These are phyloP conservation scores for Macrobrachium rosenbergii DNA, from an alignment of 1,140 invertebrate genomes.

Conservation along the genomic window DNA sequence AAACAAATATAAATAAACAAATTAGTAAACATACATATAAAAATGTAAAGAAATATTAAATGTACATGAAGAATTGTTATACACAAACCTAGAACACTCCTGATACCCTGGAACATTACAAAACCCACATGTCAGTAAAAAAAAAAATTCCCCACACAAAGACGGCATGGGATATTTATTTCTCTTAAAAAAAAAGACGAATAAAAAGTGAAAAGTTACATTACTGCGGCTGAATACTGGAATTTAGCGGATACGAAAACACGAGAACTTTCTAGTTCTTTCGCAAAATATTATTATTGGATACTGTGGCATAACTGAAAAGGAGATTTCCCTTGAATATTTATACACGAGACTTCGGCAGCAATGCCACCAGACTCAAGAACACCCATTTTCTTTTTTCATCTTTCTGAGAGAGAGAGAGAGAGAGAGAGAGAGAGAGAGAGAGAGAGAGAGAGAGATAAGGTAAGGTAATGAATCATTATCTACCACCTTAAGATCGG, in stretches of 20 bases:
- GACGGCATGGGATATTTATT: too few relatives aligned
- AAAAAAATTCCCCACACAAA: too few relatives aligned
- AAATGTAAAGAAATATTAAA: too few relatives aligned
- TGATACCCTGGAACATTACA: too few relatives aligned
- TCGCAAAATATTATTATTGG: conserved; percentile 63
- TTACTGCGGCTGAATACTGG: conserved; percentile 42
- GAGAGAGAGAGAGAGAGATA: background rate
- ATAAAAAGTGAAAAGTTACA: conserved; percentile 17
- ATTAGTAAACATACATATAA: too few relatives aligned
- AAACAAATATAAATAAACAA: too few relatives aligned
- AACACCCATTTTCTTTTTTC: too few relatives aligned
- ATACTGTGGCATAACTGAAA: conserved; percentile 61
- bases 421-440: conserved; percentile 1
- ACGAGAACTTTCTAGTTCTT: conserved; percentile 53
- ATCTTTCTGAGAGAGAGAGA: background rate
- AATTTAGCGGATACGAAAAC: conserved; percentile 55
- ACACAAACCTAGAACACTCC: too few relatives aligned
- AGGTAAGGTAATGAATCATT: background rate
- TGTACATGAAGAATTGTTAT: too few relatives aligned
- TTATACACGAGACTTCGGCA: background rate
- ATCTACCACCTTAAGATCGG: background rate
- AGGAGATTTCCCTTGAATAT: conserved; percentile 54
- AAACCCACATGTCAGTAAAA: too few relatives aligned
- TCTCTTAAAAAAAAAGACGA: too few relatives aligned
- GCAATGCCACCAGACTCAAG: background rate